Evolutionary conservation across 2,888 invertebrate species (phyloP).

Genomic region (Diabrotica balteata): DNA sequence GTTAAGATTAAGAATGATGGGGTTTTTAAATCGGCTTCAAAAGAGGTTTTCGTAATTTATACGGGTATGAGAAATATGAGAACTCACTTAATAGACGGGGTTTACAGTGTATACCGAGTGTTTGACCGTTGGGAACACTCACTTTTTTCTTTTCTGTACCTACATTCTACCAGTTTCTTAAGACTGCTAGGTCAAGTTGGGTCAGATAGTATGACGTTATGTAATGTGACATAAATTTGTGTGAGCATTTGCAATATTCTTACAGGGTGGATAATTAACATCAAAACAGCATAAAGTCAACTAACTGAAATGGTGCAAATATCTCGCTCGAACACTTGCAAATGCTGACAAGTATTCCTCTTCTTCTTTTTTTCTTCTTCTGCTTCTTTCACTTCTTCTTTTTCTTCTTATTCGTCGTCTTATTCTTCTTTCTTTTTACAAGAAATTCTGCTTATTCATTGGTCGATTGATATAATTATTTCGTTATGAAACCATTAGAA

Average conservation of each 20-base stretch:
- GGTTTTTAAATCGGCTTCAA: slow-evolving; percentile 32
- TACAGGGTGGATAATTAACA: neutral
- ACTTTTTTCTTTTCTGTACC: slow-evolving; percentile 17
- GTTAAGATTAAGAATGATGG: slow-evolving; percentile 41
- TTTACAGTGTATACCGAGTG: slow-evolving; percentile 17
- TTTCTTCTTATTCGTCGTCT: too few relatives aligned
- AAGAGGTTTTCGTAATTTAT: slow-evolving; percentile 29
- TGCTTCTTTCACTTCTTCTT: too few relatives aligned
- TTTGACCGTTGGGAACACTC: slow-evolving; percentile 9
- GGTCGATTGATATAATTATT: too few relatives aligned
- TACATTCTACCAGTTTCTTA: slow-evolving; percentile 22
- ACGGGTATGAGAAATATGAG: slow-evolving; percentile 31
- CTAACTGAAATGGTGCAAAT: too few relatives aligned
- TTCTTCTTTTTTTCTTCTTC: too few relatives aligned
- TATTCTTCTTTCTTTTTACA: too few relatives aligned
- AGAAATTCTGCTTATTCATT: too few relatives aligned
- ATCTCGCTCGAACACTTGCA: too few relatives aligned
- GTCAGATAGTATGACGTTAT: slow-evolving; percentile 11
- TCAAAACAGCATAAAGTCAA: too few relatives aligned
- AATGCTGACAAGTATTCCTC: too few relatives aligned
- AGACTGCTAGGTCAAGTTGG: slow-evolving; percentile 14
- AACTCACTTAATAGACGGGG: slow-evolving; percentile 33
- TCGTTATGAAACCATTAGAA: too few relatives aligned
- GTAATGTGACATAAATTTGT: neutral
- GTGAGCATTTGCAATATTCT: neutral